Evolutionary conservation across 2,797 vertebrate species (phyloP), one percentile per base, ranked within the genome.

Genomic region (Trachops cirrhosus): DNA sequence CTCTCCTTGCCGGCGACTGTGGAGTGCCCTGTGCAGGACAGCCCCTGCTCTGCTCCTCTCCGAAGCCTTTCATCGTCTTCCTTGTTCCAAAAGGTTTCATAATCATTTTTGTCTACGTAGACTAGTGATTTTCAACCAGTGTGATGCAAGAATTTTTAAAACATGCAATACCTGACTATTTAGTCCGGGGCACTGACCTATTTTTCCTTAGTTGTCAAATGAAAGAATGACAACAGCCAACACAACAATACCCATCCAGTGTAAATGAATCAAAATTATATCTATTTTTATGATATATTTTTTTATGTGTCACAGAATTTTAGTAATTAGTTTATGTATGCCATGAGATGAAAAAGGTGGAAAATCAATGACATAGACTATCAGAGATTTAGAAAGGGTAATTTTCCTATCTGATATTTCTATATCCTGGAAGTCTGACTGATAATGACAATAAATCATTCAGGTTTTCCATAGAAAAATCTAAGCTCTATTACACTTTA

Each of bases 331-430:
- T 54, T 78, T 37, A 37, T 37, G 22, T 26, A 50, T 78, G n/a
- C 22, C 50, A 37, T 78, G 3, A 78, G 75, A 54, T 37, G 21
- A 26, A 78, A 54, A 54, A 26, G 21, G 11, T 78, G 15, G 50
- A 54, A 78, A 78, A 26, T 37, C 7, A 1, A 50, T 78, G 14
- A 6, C 32, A 68, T 18, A 70, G 32, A 68, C 57, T 68, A 9
- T 41, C 34, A 70, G 18, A 85, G 52, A 57, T n/a, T 87, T 86
- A 67, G 54, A 46, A 89, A 59, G 29, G n/a, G 64, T 12, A n/a
- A n/a, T 83, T 94, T 94, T 95, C n/a, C 70, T 75, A 54, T 26
- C 26, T 62, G 9, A 75, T 71, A 37, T 74, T 94, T 96, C 48
- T 78, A 46, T 29, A 71, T 26, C 14, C 39, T 70, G 29, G n/a